Percentiles rank a stretch among this genome's conserved stretches.
phyloP scores from a whole-genome alignment of 2,113 vertebrate genomes.

The Neodontobutis hainanensis region DNA sequence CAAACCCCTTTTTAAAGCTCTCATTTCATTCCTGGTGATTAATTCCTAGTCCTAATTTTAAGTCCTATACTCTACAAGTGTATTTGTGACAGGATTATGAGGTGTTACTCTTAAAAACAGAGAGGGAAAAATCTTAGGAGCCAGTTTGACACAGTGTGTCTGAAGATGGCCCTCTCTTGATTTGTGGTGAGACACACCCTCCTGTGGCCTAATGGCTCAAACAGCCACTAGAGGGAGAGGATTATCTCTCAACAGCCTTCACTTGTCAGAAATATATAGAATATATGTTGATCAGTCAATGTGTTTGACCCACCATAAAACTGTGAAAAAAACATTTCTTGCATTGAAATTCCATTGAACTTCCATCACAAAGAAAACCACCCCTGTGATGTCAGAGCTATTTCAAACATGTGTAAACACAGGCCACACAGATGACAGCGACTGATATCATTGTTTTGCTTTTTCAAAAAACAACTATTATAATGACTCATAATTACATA shows the following conservation, averaged over 20 bases:
- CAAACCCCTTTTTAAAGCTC: too few species aligned
- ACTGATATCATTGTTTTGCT: not conserved
- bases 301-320: too few species aligned
- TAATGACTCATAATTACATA: conserved; percentile 20
- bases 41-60: too few species aligned
- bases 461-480: not conserved
- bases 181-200: conserved; percentile 18
- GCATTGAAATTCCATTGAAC: not conserved
- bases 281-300: too few species aligned
- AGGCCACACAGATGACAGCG: not conserved
- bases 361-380: not conserved
- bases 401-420: not conserved
- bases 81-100: not conserved
- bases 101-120: not conserved
- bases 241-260: not conserved
- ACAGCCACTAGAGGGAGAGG: conserved; percentile 11
- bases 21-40: too few species aligned
- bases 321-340: not conserved
- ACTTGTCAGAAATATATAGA: too few species aligned
- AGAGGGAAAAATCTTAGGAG: conserved; percentile 4
- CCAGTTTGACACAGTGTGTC: conserved; percentile 9
- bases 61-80: not conserved
- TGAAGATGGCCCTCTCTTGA: conserved; percentile 14
- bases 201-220: conserved; percentile 3
- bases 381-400: not conserved